phyloP scores from a whole-genome alignment of 1,140 invertebrate species.

The Brachionus paranguensis region DNA sequence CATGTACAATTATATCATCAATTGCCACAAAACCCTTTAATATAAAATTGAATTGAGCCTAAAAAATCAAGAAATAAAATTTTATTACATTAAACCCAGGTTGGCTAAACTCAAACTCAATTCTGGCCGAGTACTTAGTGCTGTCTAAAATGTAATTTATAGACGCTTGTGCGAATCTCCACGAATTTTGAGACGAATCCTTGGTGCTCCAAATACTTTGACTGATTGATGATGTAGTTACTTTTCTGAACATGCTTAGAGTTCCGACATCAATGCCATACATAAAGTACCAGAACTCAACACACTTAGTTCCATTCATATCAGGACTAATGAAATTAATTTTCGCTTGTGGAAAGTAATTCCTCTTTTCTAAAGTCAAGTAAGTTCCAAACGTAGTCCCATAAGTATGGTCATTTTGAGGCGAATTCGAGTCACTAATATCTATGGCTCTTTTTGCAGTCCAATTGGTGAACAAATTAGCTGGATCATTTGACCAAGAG shows the following conservation, averaged over 20 bases:
- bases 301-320: conserved; percentile 28
- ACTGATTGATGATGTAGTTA: background rate
- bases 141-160: conserved; percentile 1
- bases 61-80: background rate
- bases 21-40: conserved; percentile 23
- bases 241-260: background rate
- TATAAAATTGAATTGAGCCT: background rate
- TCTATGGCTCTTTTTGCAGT: background rate
- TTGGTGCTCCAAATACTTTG: background rate
- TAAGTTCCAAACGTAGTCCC: conserved; percentile 49
- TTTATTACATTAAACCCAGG: background rate
- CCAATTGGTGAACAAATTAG: background rate
- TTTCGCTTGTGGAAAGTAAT: background rate
- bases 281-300: conserved; percentile 39
- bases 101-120: background rate
- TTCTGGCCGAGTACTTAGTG: background rate
- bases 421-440: background rate
- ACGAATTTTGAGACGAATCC: background rate
- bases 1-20: conserved; percentile 21
- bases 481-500: background rate
- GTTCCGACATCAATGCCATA: conserved; percentile 20
- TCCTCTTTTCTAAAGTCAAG: conserved; percentile 26
- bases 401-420: conserved; percentile 59
- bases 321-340: background rate
- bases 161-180: background rate